A percentile compares a stretch with the other conserved stretches of the same genome.
phyloP scores from a whole-genome alignment of 2,113 vertebrate species.

The Pseudonaja textilis region DNA sequence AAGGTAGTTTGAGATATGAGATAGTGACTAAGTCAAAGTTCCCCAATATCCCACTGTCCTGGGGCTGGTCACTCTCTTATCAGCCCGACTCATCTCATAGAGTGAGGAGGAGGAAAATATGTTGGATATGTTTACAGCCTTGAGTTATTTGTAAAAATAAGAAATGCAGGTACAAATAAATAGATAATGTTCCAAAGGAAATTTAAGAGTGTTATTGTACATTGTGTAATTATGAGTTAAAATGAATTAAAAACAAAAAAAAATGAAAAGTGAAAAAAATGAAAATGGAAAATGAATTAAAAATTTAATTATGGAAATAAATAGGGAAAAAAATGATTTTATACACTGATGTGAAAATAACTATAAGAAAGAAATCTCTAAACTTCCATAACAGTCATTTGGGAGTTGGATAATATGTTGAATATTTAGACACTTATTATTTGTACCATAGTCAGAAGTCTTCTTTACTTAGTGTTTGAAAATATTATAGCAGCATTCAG shows the following conservation, averaged over 20 bases:
- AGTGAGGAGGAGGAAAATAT: neutral
- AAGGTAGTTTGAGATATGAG: neutral
- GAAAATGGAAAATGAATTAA: neutral
- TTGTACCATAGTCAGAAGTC: neutral
- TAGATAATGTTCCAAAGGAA: neutral
- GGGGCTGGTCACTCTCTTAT: neutral
- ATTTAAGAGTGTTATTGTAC: neutral
- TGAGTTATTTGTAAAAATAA: neutral
- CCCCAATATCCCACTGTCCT: neutral
- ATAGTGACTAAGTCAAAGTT: neutral
- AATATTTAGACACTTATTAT: neutral
- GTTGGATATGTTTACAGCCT: neutral
- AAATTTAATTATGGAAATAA: neutral
- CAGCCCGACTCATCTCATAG: neutral
- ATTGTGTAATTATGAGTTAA: neutral
- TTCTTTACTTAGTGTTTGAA: neutral
- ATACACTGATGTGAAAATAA: neutral
- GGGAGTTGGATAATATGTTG: neutral
- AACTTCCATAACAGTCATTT: neutral
- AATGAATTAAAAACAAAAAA: neutral
- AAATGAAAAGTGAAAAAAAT: neutral
- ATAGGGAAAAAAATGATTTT: neutral
- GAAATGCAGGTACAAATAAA: neutral
- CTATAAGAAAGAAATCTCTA: neutral
- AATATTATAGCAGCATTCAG: neutral